These are phyloP conservation scores for Octomys mimax DNA, from an alignment of 2,797 vertebrate genomes.

Conservation along the genomic window DNA sequence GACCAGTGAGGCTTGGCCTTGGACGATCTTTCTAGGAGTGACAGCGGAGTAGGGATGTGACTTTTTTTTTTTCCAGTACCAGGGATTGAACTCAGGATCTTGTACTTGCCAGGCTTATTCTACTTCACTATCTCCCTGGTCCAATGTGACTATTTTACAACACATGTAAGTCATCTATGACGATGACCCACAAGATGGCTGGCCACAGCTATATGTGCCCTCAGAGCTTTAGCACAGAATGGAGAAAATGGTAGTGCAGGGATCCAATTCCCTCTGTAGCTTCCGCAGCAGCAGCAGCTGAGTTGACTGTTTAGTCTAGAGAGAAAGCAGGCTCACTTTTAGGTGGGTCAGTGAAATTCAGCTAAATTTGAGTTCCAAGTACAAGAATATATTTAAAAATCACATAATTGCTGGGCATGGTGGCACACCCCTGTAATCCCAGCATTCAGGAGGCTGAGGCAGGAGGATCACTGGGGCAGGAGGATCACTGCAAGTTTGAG, in stretches of 20 bases:
- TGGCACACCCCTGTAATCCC: too few species aligned
- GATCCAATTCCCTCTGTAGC: neutral
- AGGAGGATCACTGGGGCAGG: too few species aligned
- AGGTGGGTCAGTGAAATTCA: conserved; percentile 52
- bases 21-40: conserved; percentile 8
- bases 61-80: neutral
- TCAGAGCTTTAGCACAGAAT: neutral
- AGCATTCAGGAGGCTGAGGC: too few species aligned
- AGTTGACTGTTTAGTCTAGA: conserved; percentile 17
- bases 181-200: conserved; percentile 3
- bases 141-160: neutral
- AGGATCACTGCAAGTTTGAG: too few species aligned
- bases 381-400: conserved; percentile 18
- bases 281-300: neutral
- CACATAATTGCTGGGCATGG: too few species aligned
- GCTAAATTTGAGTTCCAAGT: neutral
- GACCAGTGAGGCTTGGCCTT: neutral
- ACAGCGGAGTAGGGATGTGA: neutral
- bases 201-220: neutral
- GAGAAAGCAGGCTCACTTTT: conserved; percentile 56
- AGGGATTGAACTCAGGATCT: too few species aligned
- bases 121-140: too few species aligned
- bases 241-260: neutral
- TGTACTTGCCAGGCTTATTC: too few species aligned
- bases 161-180: neutral